These are phyloP conservation scores for Carpatolechia fugitivella DNA, from an alignment of 2,888 invertebrate genomes.

Conservation along the genomic window DNA sequence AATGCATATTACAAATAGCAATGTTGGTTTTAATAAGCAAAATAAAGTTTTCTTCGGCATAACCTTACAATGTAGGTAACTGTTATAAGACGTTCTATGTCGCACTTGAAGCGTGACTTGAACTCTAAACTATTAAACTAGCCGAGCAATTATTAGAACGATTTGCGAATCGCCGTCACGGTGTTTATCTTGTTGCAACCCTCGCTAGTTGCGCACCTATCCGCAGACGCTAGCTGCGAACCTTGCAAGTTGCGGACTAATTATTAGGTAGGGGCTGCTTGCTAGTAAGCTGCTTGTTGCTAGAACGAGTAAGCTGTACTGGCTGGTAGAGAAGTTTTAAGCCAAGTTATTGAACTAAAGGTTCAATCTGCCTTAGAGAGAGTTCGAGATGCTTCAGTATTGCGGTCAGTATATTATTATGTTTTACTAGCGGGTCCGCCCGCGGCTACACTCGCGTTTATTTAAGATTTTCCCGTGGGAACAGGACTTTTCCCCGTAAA, in stretches of 20 bases:
- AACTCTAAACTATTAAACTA: not conserved
- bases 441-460: no score
- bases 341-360: not conserved
- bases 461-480: no score
- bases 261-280: slow-evolving; percentile 33
- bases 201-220: slow-evolving; percentile 5
- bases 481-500: no score
- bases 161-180: slow-evolving; percentile 16
- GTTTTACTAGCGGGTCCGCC: no score
- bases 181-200: slow-evolving; percentile 15
- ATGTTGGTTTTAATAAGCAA: no score
- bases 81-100: not conserved
- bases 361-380: no score
- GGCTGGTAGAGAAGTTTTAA: slow-evolving; percentile 19
- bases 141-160: slow-evolving; percentile 14
- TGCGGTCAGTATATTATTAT: no score
- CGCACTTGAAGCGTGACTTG: not conserved
- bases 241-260: slow-evolving; percentile 28
- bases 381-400: no score
- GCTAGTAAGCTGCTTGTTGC: slow-evolving; percentile 20
- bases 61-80: no score
- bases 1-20: no score
- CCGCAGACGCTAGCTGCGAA: not conserved
- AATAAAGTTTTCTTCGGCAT: no score
- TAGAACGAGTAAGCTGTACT: slow-evolving; percentile 19